Conservation (phyloP, 2,113 vertebrate genomes). For the Melanotaenia duboulayi region DNA sequence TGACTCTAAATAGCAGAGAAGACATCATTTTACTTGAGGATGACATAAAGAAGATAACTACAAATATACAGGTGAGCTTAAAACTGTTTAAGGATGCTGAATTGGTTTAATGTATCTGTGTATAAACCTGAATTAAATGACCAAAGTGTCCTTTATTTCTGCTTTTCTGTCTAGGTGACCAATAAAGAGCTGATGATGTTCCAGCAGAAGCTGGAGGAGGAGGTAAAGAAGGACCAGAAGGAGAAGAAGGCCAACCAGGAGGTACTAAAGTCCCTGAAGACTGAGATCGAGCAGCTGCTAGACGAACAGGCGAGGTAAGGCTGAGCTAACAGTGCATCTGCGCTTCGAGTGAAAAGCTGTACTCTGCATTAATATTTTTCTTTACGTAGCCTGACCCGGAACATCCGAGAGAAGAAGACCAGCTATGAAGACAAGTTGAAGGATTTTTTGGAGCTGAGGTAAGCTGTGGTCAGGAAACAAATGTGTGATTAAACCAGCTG, state of each 20-base stretch:
- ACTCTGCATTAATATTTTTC: too few species aligned
- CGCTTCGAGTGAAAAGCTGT: too few species aligned
- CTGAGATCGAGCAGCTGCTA: slow-evolving; percentile 79
- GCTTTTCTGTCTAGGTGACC: slow-evolving; percentile 80
- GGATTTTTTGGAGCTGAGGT: slow-evolving; percentile 83
- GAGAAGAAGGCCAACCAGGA: slow-evolving; percentile 91
- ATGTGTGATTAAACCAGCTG: fast-evolving
- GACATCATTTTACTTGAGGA: slow-evolving; percentile 71
- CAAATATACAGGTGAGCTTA: slow-evolving; percentile 83
- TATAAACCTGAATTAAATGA: too few species aligned
- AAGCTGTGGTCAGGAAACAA: slow-evolving; percentile 41
- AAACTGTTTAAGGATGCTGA: too few species aligned
- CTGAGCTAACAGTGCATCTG: background rate
- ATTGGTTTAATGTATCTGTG: too few species aligned
- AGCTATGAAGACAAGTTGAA: slow-evolving; percentile 72
- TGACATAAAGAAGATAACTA: slow-evolving; percentile 69
- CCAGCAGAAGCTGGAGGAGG: slow-evolving; percentile 86
- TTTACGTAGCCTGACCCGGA: slow-evolving; percentile 76
- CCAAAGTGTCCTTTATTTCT: fast-evolving
- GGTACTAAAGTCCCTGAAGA: slow-evolving; percentile 83
- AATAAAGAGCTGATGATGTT: slow-evolving; percentile 88
- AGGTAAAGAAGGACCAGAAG: slow-evolving; percentile 88
- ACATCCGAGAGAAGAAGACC: slow-evolving; percentile 76
- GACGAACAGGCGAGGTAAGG: slow-evolving; percentile 81
- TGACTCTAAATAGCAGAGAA: slow-evolving; percentile 64